Percentiles rank a stretch among this genome's conserved stretches.
phyloP scores from a whole-genome alignment of 2,797 vertebrate species.

The Holocentrus rufus region DNA sequence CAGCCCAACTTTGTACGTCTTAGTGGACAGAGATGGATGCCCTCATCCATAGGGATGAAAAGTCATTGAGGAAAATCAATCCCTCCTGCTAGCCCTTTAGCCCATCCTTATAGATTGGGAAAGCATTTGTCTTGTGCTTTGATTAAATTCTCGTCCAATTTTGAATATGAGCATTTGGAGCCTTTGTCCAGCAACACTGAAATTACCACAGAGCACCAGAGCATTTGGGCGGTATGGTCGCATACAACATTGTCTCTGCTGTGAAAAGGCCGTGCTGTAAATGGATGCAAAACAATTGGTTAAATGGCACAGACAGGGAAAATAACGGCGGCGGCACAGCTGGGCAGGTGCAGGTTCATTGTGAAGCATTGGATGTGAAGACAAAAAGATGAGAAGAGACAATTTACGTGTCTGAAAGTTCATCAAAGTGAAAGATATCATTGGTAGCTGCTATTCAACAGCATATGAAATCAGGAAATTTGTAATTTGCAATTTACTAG shows the following conservation, averaged over 20 bases:
- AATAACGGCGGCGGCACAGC: constrained; percentile 28
- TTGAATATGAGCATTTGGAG: constrained; percentile 30
- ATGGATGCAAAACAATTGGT: constrained; percentile 17
- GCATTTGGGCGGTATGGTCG: constrained; percentile 24
- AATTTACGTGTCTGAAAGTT: constrained; percentile 12
- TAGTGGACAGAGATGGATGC: constrained; percentile 26
- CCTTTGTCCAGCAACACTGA: constrained; percentile 40
- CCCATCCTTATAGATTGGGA: constrained; percentile 10
- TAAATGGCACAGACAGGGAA: constrained; percentile 27
- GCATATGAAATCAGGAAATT: too few relatives aligned
- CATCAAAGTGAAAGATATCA: neutral
- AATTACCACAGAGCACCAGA: constrained; percentile 13
- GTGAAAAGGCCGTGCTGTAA: constrained; percentile 10
- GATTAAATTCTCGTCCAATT: constrained; percentile 18
- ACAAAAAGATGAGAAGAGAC: constrained; percentile 4
- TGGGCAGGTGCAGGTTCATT: constrained; percentile 22
- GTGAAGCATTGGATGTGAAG: constrained; percentile 18
- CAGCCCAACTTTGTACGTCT: constrained; percentile 25
- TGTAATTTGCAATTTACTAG: too few relatives aligned
- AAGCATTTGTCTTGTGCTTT: constrained; percentile 19
- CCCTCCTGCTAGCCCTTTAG: constrained; percentile 22
- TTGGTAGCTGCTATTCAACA: too few relatives aligned
- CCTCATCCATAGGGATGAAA: constrained; percentile 34
- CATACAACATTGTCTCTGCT: constrained; percentile 19
- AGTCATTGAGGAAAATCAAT: constrained; percentile 20